Conservation (phyloP, 2,797 vertebrate genomes). For the Lophotriccus pileatus region DNA sequence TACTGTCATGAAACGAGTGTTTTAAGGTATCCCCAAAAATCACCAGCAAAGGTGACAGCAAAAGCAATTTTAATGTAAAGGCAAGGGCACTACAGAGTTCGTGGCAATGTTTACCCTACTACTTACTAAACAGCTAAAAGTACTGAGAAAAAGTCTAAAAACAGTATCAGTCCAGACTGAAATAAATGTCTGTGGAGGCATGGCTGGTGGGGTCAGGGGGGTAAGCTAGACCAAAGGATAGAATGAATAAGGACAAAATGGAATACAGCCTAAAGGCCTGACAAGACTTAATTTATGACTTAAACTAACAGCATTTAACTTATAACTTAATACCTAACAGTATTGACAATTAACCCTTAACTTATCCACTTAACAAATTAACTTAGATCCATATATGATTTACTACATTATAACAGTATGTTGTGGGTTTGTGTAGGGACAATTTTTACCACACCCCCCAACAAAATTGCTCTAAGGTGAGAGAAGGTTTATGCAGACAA, state of each 20-base stretch:
- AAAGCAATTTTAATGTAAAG: not conserved
- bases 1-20: not conserved
- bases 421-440: too few relatives aligned
- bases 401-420: not conserved
- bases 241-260: not conserved
- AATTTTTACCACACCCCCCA: too few relatives aligned
- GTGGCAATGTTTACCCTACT: not conserved
- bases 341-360: not conserved
- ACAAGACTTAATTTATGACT: not conserved
- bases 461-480: too few relatives aligned
- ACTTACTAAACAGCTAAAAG: not conserved
- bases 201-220: not conserved
- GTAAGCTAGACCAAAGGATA: not conserved
- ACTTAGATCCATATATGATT: not conserved
- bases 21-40: not conserved
- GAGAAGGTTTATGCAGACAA: too few relatives aligned
- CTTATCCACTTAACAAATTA: not conserved
- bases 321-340: too few relatives aligned
- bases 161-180: not conserved
- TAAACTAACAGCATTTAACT: not conserved
- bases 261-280: not conserved
- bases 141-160: not conserved
- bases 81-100: not conserved
- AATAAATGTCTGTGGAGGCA: not conserved
- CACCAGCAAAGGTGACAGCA: not conserved